Conservation (phyloP, 2,888 invertebrate genomes). For the Dorcus parallelipipedus region DNA sequence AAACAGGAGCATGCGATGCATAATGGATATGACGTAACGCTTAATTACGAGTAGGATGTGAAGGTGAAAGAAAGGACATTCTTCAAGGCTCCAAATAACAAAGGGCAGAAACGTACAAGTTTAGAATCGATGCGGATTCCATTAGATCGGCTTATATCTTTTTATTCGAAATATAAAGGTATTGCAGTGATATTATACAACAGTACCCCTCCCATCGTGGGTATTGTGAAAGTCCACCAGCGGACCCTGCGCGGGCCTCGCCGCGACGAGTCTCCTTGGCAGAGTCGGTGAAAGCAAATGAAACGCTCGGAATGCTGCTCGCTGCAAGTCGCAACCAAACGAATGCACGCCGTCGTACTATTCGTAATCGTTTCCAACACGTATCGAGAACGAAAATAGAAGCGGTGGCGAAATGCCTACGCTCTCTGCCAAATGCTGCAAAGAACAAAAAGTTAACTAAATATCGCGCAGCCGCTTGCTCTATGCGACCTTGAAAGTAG, state of each 20-base stretch:
- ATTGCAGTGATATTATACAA: conserved; percentile 49
- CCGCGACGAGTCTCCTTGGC: conserved; percentile 48
- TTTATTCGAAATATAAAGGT: conserved; percentile 29
- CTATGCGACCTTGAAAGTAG: conserved; percentile 48
- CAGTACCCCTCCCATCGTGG: conserved; percentile 37
- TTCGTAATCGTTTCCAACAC: conserved; percentile 12
- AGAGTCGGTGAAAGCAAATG: conserved; percentile 48
- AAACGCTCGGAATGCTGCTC: conserved; percentile 34
- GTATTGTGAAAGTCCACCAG: conserved; percentile 49
- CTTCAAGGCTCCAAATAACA: conserved; percentile 32
- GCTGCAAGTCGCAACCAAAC: too few relatives aligned
- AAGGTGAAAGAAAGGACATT: conserved; percentile 37
- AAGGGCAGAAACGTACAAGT: conserved; percentile 29
- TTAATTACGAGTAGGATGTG: conserved; percentile 32
- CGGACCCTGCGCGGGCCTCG: conserved; percentile 47
- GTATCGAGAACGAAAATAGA: conserved; percentile 37
- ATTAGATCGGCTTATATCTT: conserved; percentile 2
- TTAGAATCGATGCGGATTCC: conserved; percentile 14
- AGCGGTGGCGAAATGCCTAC: conserved; percentile 33
- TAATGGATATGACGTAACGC: conserved; percentile 18
- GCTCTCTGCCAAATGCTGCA: conserved; percentile 22
- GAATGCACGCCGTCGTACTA: not conserved
- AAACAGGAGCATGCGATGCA: conserved; percentile 20
- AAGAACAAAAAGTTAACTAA: conserved; percentile 19
- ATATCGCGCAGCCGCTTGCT: conserved; percentile 34